Conservation (phyloP, 2,888 invertebrate genomes). For the Ypsolopha sequella region DNA sequence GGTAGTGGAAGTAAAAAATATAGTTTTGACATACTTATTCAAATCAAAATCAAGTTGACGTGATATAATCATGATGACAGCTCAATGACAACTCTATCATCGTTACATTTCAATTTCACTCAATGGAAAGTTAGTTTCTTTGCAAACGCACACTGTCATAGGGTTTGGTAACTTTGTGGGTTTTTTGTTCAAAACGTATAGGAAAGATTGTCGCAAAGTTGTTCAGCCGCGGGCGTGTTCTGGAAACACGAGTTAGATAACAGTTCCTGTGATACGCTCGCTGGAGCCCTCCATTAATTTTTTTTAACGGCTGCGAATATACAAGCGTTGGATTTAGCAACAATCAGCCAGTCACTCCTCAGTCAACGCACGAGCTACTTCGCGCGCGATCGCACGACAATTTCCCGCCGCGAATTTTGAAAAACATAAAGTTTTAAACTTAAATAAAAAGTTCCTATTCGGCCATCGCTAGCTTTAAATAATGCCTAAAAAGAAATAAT, state of each 20-base stretch:
- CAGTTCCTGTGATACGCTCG: conserved; percentile 40
- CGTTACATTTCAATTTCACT: no score
- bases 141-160: background rate
- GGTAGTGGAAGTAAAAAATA: no score
- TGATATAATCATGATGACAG: no score
- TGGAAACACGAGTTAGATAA: conserved; percentile 40
- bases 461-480: conserved; percentile 20
- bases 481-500: conserved; percentile 65
- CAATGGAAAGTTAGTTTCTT: background rate
- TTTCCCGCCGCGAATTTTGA: conserved; percentile 54
- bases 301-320: conserved; percentile 63
- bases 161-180: background rate
- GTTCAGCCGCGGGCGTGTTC: conserved; percentile 11
- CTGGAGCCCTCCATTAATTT: conserved; percentile 46
- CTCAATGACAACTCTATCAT: no score
- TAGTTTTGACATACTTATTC: no score
- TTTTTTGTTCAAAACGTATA: background rate
- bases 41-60: no score
- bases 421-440: conserved; percentile 27
- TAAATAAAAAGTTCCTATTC: conserved; percentile 24
- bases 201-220: conserved; percentile 14
- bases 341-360: conserved; percentile 55
- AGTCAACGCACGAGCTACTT: conserved; percentile 47
- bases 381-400: conserved; percentile 33
- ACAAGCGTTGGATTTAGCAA: conserved; percentile 47